Conservation (phyloP, 2,113 vertebrate species). For the Mystacornis crossleyi region DNA sequence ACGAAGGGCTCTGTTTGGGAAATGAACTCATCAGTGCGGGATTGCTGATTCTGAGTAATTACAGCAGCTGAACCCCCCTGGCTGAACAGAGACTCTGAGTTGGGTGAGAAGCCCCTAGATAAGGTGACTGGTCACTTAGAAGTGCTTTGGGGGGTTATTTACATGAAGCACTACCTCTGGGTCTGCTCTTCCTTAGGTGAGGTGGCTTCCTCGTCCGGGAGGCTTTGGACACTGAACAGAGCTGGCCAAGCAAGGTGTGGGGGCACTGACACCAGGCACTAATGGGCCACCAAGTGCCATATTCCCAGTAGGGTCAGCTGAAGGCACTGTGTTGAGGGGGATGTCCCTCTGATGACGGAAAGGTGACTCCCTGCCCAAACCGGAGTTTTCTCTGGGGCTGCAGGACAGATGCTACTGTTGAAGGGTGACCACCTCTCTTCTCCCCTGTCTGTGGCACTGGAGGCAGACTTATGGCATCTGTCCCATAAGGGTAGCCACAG, state of each 20-base stretch:
- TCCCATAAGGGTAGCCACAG: background rate
- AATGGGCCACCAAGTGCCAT: fast-evolving
- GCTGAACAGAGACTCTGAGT: background rate
- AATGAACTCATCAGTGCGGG: fast-evolving
- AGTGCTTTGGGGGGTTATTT: background rate
- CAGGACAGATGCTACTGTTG: background rate
- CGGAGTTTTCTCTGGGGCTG: background rate
- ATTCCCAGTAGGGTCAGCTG: background rate
- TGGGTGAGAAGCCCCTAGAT: background rate
- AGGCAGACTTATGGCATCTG: fast-evolving
- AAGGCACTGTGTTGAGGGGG: background rate
- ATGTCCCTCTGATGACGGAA: background rate
- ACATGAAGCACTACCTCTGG: background rate
- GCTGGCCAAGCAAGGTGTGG: background rate
- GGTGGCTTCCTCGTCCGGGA: fast-evolving
- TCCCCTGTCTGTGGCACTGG: background rate
- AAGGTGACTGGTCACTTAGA: background rate
- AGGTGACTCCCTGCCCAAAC: background rate
- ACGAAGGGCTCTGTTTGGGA: background rate
- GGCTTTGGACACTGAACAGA: background rate
- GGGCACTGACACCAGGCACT: background rate
- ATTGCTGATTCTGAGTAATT: background rate
- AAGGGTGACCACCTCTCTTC: background rate
- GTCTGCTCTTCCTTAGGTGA: background rate
- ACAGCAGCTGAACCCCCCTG: background rate